Conservation (phyloP, 1,140 invertebrate genomes). For the Drosophila ogumai region DNA sequence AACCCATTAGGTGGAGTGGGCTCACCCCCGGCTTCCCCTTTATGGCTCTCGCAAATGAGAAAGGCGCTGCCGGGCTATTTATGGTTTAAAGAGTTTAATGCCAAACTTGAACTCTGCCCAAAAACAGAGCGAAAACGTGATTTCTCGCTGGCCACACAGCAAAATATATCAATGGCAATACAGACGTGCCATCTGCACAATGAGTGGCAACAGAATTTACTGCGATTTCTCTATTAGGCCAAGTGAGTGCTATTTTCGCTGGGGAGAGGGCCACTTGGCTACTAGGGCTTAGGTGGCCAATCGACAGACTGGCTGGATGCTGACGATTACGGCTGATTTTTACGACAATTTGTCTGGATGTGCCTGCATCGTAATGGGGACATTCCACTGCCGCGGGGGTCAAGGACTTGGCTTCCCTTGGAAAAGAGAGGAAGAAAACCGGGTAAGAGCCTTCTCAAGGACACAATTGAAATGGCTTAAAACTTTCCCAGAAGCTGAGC, state of each 20-base stretch:
- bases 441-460: constrained; percentile 43
- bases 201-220: constrained; percentile 39
- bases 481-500: constrained; percentile 52
- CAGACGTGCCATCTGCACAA: constrained; percentile 55
- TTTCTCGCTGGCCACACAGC: constrained; percentile 34
- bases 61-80: constrained; percentile 40
- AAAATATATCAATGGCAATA: constrained; percentile 40
- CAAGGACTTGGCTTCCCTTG: constrained; percentile 51
- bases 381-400: constrained; percentile 45
- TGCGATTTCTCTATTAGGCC: constrained; percentile 64
- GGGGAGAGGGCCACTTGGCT: background rate
- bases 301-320: constrained; percentile 57
- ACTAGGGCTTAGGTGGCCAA: constrained; percentile 44
- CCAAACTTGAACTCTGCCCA: constrained; percentile 8
- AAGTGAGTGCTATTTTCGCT: constrained; percentile 37
- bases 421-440: constrained; percentile 16
- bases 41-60: constrained; percentile 45
- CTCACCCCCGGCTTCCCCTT: background rate
- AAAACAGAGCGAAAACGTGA: constrained; percentile 48
- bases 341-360: constrained; percentile 70
- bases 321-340: constrained; percentile 66
- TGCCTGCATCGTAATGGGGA: constrained; percentile 54
- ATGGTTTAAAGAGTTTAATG: constrained; percentile 61
- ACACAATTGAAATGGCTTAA: constrained; percentile 63
- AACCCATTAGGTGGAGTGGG: constrained; percentile 26